Percentiles rank a stretch among this genome's conserved stretches.
These are phyloP conservation scores for Acomys russatus DNA, from an alignment of 2,797 vertebrate species.

Conservation along the genomic window DNA sequence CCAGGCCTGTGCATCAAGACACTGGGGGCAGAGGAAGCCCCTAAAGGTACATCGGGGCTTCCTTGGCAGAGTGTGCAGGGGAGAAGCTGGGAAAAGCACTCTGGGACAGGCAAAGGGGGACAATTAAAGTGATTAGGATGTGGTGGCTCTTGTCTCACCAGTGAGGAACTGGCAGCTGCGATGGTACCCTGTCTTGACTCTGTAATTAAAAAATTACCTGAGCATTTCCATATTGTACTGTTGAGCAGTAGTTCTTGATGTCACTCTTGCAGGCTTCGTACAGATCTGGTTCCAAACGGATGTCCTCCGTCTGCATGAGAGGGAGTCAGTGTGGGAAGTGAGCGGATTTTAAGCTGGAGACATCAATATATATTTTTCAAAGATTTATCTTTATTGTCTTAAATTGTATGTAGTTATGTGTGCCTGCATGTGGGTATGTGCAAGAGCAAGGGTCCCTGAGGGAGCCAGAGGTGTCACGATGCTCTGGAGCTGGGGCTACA, in stretches of 20 bases:
- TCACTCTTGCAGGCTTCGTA: slow-evolving; percentile 96
- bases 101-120: not conserved
- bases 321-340: slow-evolving; percentile 22
- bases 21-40: not conserved
- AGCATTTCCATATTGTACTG: slow-evolving; percentile 96
- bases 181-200: not conserved
- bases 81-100: not conserved
- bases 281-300: slow-evolving; percentile 97
- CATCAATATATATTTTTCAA: not conserved
- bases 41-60: not conserved
- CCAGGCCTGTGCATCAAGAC: not conserved
- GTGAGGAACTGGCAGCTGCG: slow-evolving; percentile 58
- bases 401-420: not conserved
- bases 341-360: not conserved
- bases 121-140: not conserved
- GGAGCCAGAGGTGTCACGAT: not conserved
- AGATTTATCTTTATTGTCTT: not conserved
- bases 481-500: not conserved
- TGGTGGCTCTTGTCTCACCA: not conserved
- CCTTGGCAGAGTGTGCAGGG: not conserved
- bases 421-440: not conserved
- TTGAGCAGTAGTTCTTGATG: slow-evolving; percentile 94
- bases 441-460: not conserved
- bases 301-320: slow-evolving; percentile 93
- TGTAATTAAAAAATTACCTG: slow-evolving; percentile 90